Percentiles rank a stretch among this genome's conserved stretches.
Evolutionary conservation across 2,888 invertebrate genomes (phyloP).

Genomic region (Disparrhopalites patrizii): DNA sequence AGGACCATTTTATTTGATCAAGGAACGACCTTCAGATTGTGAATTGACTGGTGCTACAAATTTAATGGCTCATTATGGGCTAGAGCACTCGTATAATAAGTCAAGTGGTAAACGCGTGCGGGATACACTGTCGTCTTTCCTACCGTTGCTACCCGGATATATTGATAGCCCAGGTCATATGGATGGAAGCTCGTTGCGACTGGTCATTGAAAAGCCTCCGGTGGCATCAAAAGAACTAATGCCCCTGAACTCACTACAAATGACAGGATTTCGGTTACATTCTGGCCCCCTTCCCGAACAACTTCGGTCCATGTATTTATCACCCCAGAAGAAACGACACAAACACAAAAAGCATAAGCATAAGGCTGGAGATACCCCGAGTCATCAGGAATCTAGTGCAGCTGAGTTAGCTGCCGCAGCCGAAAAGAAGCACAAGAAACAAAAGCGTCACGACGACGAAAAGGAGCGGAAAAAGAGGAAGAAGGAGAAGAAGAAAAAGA

Average conservation of each 20-base stretch:
- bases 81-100: constrained; percentile 96
- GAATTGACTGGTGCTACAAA: constrained; percentile 94
- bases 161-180: constrained; percentile 81
- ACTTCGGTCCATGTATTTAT: constrained; percentile 85
- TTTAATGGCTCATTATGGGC: constrained; percentile 92
- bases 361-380: constrained; percentile 70
- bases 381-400: constrained; percentile 39
- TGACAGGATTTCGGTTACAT: constrained; percentile 90
- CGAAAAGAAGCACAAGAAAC: constrained; percentile 93
- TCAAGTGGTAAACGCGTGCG: constrained; percentile 95
- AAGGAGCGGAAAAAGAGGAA: constrained; percentile 89
- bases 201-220: constrained; percentile 92
- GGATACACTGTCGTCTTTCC: constrained; percentile 89
- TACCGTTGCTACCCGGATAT: constrained; percentile 91
- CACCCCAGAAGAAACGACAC: constrained; percentile 88
- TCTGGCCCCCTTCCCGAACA: constrained; percentile 95
- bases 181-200: constrained; percentile 72
- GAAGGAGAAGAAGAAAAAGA: constrained; percentile 93
- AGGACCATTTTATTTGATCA: constrained; percentile 97
- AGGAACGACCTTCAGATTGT: constrained; percentile 86
- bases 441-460: constrained; percentile 87
- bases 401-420: constrained; percentile 64
- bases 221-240: constrained; percentile 86
- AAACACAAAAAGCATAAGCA: constrained; percentile 71
- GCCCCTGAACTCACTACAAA: constrained; percentile 77